phyloP scores from a whole-genome alignment of 2,888 invertebrate genomes.

The Drosophila paramelanica region DNA sequence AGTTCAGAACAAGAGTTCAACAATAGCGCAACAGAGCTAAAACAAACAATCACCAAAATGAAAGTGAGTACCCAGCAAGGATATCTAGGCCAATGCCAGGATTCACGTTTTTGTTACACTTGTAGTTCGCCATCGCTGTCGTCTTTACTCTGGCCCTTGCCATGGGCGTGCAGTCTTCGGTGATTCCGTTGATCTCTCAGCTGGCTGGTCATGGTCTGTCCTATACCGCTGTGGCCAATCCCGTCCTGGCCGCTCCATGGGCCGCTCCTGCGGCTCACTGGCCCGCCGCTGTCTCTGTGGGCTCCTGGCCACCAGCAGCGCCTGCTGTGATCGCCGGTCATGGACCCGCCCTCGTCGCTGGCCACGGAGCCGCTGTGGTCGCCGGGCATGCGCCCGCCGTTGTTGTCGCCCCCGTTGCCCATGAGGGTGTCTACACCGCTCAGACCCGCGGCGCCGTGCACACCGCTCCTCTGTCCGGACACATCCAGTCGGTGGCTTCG shows the following conservation, averaged over 20 bases:
- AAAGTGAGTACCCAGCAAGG: constrained; percentile 73
- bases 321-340: constrained; percentile 53
- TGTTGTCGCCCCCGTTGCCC: constrained; percentile 71
- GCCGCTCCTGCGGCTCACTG: constrained; percentile 39
- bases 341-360: constrained; percentile 48
- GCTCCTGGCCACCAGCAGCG: constrained; percentile 48
- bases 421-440: constrained; percentile 81
- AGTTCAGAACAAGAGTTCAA: constrained; percentile 81
- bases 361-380: constrained; percentile 30
- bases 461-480: constrained; percentile 81
- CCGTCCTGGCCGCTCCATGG: constrained; percentile 64
- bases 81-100: background rate
- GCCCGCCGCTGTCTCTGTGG: constrained; percentile 63
- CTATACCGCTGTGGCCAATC: constrained; percentile 77
- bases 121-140: constrained; percentile 76
- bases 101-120: constrained; percentile 1
- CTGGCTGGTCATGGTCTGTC: constrained; percentile 75
- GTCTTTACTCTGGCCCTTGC: constrained; percentile 82
- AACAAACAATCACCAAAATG: constrained; percentile 63
- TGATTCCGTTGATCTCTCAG: constrained; percentile 75
- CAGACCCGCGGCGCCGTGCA: constrained; percentile 81
- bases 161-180: constrained; percentile 81
- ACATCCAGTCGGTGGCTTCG: constrained; percentile 78
- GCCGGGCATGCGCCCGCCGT: constrained; percentile 58
- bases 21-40: constrained; percentile 55